Percentiles rank a stretch among this genome's conserved stretches.
phyloP scores from a whole-genome alignment of 2,113 vertebrate species.

The Antechinus stuartii region DNA sequence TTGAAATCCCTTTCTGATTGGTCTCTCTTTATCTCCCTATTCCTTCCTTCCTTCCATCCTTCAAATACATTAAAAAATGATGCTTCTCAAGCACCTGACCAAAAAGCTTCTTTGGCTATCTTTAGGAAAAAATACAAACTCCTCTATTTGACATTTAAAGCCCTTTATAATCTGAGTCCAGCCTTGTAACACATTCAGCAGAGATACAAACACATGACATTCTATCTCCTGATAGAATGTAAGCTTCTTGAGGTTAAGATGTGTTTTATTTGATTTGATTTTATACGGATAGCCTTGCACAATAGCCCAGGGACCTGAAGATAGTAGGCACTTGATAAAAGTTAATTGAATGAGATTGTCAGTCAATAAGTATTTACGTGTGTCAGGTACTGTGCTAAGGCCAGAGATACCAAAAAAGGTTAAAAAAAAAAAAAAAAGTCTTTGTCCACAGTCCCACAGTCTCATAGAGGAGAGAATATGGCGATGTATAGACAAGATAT shows the following conservation, averaged over 20 bases:
- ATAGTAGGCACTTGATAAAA: neutral
- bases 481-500: neutral
- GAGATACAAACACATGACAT: neutral
- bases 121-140: neutral
- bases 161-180: neutral
- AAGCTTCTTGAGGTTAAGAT: neutral
- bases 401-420: neutral
- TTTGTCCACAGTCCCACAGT: neutral
- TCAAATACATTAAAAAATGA: neutral
- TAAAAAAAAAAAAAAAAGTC: neutral
- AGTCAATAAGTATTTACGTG: neutral
- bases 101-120: neutral
- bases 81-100: neutral
- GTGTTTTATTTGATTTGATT: neutral
- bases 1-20: neutral
- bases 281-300: neutral
- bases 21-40: neutral
- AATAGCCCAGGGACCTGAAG: neutral
- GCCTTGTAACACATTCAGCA: neutral
- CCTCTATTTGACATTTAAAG: neutral
- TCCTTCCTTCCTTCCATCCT: neutral
- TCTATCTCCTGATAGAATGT: neutral
- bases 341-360: neutral
- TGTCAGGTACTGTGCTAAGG: neutral
- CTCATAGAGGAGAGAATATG: neutral